Base-by-base conservation (phyloP, 2,113 vertebrate genomes). In the Crotalus tigris region DNA sequence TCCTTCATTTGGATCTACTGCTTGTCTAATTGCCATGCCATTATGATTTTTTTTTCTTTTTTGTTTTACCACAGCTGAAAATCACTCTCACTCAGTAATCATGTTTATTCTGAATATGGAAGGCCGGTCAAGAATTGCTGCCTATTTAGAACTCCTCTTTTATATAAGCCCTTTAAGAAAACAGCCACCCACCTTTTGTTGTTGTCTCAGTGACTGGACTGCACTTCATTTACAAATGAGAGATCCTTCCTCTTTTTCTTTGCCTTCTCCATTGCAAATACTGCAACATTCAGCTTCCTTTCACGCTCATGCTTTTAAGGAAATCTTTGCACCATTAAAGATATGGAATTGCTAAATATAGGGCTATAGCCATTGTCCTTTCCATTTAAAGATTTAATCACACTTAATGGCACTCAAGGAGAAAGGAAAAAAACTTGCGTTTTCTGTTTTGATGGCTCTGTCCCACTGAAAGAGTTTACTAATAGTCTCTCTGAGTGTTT, bases 241-340 rank as follows among this genome's bases (percentile, higher is more conserved):
- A 94, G 58, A 96, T 95, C 95, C 96, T 97, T 96, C 95, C 97
- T 98, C 95, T 95, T 95, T 39, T 95, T 96, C 96, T 94, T 44
- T 53, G 5, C 59, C 46, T 19, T 64, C 96, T 69, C 96, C 96
- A 96, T 94, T 96, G 96, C 96, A 97, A 98, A 98, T 95, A 97
- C 97, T 95, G 93, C 94, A 96, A 97, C 97, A 97, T 97, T 97
- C 97, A 97, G 95, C 95, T 93, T 97, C 97, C 97, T 98, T 98
- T 98, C 97, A 98, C 97, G 97, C 95, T 95, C 96, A 94, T 97
- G 98, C 98, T 98, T 98, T 98, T 98, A 98, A 98, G 98, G 98
- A 97, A 98, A 97, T 98, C 97, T 98, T 98, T 96, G 97, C 96
- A 97, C 97, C 97, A 98, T 97, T 98, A 98, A 98, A 98, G 97